phyloP scores from a whole-genome alignment of 1,140 invertebrate species.

The Apis florea region DNA sequence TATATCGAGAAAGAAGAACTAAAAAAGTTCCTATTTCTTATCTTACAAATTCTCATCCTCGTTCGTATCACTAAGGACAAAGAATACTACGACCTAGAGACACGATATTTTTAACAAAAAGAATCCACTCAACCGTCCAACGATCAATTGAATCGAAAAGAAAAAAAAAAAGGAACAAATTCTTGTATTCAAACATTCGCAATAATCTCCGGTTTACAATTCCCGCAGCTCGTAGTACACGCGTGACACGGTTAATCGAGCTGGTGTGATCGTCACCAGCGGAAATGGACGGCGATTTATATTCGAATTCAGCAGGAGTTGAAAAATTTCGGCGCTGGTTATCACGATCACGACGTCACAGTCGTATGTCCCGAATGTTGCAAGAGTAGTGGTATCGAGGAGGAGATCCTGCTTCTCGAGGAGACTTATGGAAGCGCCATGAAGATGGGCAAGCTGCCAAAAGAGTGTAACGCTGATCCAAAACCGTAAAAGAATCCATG shows the following conservation, averaged over 20 bases:
- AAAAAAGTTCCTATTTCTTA: no score
- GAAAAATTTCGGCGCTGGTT: constrained; percentile 29
- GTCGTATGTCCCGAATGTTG: constrained; percentile 30
- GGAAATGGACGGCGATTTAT: constrained; percentile 17
- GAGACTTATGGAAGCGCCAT: constrained; percentile 23
- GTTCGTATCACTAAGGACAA: no score
- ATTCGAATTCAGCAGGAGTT: constrained; percentile 8
- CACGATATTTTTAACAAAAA: no score
- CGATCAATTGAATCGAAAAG: background rate
- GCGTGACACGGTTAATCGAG: background rate
- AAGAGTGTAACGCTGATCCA: constrained; percentile 46
- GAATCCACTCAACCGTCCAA: background rate
- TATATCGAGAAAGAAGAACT: no score
- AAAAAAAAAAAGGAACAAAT: background rate
- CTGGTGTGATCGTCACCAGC: background rate
- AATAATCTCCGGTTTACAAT: background rate
- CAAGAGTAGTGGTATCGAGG: background rate
- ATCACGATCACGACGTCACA: constrained; percentile 26
- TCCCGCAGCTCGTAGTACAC: no score
- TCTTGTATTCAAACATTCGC: background rate
- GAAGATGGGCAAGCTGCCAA: constrained; percentile 63
- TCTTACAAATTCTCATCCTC: no score
- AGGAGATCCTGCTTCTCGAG: background rate
- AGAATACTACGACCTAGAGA: no score
- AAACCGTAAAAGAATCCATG: constrained; percentile 48